Percentiles rank a stretch among this genome's conserved stretches.
These are phyloP conservation scores for Oasisia sp. DNA, from an alignment of 2,888 invertebrate genomes.

Conservation along the genomic window DNA sequence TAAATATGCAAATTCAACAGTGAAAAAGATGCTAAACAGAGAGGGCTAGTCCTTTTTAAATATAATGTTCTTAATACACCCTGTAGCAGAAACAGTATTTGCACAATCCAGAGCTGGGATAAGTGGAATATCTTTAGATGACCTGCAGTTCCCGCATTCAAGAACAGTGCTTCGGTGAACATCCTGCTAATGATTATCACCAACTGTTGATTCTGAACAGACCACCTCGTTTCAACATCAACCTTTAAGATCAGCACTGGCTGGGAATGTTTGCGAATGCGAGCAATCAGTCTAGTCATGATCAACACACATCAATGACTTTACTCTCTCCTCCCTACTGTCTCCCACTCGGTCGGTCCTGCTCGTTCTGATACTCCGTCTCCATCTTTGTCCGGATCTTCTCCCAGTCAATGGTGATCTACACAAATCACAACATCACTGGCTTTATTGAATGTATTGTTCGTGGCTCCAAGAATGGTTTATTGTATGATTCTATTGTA, in stretches of 20 bases:
- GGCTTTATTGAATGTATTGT: too few relatives aligned
- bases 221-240: too few relatives aligned
- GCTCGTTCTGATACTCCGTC: slow-evolving; percentile 63
- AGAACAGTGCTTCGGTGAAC: too few relatives aligned
- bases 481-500: too few relatives aligned
- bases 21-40: not conserved
- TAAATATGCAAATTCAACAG: not conserved
- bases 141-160: too few relatives aligned
- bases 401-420: slow-evolving; percentile 68
- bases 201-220: too few relatives aligned
- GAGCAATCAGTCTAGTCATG: not conserved
- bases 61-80: not conserved
- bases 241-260: too few relatives aligned
- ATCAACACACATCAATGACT: not conserved
- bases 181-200: too few relatives aligned
- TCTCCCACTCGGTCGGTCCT: slow-evolving; percentile 38
- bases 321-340: not conserved
- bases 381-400: slow-evolving; percentile 66
- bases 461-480: too few relatives aligned
- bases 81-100: too few relatives aligned
- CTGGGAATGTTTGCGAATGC: not conserved
- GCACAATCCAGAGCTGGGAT: too few relatives aligned
- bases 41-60: not conserved
- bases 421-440: not conserved
- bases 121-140: too few relatives aligned